These are phyloP conservation scores for Pharmacophagus antenor DNA, from an alignment of 2,888 invertebrate species.

Conservation along the genomic window DNA sequence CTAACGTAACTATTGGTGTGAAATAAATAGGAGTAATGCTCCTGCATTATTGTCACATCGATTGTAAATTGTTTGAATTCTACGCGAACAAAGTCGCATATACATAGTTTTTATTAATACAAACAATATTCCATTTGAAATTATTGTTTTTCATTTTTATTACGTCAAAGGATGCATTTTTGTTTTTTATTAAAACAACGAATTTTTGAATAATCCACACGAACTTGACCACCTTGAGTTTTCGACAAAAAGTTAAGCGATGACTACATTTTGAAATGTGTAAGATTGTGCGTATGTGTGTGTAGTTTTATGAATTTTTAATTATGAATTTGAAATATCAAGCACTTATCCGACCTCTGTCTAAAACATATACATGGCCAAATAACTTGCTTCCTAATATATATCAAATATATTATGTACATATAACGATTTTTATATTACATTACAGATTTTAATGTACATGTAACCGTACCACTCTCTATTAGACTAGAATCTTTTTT, in stretches of 20 bases:
- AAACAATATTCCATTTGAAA: too few relatives aligned
- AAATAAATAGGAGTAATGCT: too few relatives aligned
- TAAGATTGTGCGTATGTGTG: neutral
- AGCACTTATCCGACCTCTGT: neutral
- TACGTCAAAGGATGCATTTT: neutral
- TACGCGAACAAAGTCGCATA: too few relatives aligned
- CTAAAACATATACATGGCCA: neutral
- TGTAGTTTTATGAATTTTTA: conserved; percentile 5
- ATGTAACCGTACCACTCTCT: too few relatives aligned
- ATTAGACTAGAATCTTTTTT: too few relatives aligned
- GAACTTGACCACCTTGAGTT: conserved; percentile 1
- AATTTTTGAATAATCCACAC: neutral
- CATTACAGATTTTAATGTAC: neutral
- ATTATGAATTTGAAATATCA: neutral
- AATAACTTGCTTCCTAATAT: neutral
- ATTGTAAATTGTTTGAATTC: too few relatives aligned
- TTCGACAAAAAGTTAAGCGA: conserved; percentile 1
- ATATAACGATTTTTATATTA: neutral
- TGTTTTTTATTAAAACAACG: neutral
- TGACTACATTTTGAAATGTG: neutral
- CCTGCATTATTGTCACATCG: too few relatives aligned
- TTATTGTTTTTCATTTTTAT: neutral
- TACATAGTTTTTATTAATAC: too few relatives aligned
- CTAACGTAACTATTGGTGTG: too few relatives aligned
- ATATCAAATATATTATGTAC: neutral